phyloP scores from a whole-genome alignment of 2,797 vertebrate genomes.

The Dipus sagitta region DNA sequence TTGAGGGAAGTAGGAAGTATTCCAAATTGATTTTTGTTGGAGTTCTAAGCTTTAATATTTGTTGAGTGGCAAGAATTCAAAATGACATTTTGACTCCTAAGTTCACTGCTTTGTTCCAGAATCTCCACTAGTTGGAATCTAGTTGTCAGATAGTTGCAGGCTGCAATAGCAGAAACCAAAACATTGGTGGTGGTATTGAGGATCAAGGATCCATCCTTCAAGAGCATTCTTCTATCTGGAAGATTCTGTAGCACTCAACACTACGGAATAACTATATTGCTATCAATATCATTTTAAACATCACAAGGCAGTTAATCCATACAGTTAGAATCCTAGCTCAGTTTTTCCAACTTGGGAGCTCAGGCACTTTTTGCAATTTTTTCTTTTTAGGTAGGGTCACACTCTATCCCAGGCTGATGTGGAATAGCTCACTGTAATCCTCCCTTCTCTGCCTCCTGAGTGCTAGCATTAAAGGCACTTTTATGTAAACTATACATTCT shows the following conservation, averaged over 20 bases:
- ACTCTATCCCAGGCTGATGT: no score
- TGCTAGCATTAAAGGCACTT: neutral
- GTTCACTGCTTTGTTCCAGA: neutral
- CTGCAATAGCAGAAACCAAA: neutral
- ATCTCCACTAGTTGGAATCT: neutral
- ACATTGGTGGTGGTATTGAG: neutral
- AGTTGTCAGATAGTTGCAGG: neutral
- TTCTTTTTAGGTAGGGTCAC: no score
- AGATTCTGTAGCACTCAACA: neutral
- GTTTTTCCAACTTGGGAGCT: neutral
- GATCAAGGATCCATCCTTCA: neutral
- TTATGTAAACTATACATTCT: neutral
- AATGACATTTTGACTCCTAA: neutral
- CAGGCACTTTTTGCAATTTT: no score
- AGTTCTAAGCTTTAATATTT: neutral
- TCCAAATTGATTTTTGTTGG: slow-evolving; percentile 22
- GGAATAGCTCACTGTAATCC: no score
- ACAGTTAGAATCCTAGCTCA: slow-evolving; percentile 3
- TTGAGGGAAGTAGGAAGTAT: neutral
- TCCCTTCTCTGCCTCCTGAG: neutral
- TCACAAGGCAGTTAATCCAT: neutral
- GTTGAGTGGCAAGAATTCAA: neutral
- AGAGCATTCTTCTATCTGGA: neutral
- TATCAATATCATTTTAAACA: slow-evolving; percentile 32
- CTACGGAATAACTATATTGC: neutral